Conservation (phyloP, 2,113 vertebrate genomes). For the Procavia capensis region DNA sequence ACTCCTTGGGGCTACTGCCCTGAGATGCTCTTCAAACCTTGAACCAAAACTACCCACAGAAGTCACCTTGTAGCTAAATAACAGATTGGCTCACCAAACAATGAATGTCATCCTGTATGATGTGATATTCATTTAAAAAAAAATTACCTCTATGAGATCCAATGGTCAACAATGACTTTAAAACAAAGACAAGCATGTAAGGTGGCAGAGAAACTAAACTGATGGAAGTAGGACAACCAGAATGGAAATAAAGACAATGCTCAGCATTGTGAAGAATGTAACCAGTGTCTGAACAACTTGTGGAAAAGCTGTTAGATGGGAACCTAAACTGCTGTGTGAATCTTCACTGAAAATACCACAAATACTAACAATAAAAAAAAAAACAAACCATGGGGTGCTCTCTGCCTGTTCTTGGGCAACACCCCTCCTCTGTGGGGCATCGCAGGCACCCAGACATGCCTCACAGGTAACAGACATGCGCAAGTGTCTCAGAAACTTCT, state of each 20-base stretch:
- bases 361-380: background rate
- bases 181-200: background rate
- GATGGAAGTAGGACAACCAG: background rate
- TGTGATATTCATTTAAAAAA: background rate
- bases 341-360: background rate
- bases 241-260: background rate
- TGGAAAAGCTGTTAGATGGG: background rate
- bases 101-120: background rate
- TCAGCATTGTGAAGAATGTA: background rate
- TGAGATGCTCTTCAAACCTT: background rate
- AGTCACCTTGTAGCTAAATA: background rate
- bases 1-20: background rate
- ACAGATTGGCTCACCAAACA: background rate
- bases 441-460: rapidly evolving
- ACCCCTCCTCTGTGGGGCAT: background rate
- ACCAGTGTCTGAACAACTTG: background rate
- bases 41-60: background rate
- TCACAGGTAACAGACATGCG: rapidly evolving
- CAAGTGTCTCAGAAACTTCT: background rate
- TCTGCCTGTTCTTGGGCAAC: rapidly evolving
- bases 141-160: background rate
- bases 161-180: background rate
- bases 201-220: background rate
- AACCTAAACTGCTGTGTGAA: background rate
- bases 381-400: rapidly evolving